Evolutionary conservation across 2,113 vertebrate species (phyloP).

Genomic region (Zosterops borbonicus): DNA sequence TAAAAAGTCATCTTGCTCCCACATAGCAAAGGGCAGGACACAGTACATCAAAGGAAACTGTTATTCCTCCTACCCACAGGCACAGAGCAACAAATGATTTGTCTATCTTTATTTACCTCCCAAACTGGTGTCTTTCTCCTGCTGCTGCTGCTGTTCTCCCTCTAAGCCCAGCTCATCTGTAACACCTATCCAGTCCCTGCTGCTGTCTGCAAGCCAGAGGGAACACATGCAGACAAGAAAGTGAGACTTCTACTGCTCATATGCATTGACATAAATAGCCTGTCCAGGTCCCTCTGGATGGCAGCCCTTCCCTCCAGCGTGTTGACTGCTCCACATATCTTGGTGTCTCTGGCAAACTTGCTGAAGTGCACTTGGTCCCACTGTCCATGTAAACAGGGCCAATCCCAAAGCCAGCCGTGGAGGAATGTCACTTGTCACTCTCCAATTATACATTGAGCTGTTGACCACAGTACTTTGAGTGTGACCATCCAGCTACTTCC

Average conservation of each 20-base stretch:
- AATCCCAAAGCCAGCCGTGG: background rate
- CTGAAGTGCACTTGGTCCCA: background rate
- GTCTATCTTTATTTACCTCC: background rate
- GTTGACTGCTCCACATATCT: background rate
- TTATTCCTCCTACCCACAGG: background rate
- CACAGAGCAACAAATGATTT: background rate
- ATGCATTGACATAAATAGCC: accelerated
- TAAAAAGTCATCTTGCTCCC: background rate
- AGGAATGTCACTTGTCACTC: background rate
- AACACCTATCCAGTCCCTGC: background rate
- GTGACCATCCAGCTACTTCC: background rate
- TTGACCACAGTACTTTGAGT: background rate
- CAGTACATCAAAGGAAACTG: background rate
- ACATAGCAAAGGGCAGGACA: background rate
- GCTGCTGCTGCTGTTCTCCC: background rate
- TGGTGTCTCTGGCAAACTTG: background rate
- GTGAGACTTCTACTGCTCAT: background rate
- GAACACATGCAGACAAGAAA: background rate
- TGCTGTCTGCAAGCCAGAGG: background rate
- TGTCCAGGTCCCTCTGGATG: background rate
- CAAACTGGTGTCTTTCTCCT: background rate
- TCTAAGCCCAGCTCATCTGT: background rate
- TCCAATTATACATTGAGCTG: accelerated
- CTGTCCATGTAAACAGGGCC: background rate
- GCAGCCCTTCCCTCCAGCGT: background rate